phyloP scores from a whole-genome alignment of 2,888 invertebrate genomes.

The Caenorhabditis angaria region DNA sequence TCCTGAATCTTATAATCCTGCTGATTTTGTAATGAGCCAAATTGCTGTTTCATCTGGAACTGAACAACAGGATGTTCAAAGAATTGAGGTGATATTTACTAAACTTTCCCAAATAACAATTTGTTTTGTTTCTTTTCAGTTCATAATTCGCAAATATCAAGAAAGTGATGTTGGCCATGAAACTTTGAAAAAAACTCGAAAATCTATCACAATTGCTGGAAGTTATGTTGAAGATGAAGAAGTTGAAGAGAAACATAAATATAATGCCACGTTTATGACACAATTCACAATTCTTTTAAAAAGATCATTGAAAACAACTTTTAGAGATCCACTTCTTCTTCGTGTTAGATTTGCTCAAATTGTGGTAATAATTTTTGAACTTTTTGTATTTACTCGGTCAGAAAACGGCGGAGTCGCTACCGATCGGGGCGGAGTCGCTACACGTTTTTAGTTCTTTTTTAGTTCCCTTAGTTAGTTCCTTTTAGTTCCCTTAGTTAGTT shows the following conservation, averaged over 20 bases:
- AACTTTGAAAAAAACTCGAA: conserved; percentile 28
- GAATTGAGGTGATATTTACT: conserved; percentile 27
- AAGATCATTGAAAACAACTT: conserved; percentile 87
- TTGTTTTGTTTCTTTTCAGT: conserved; percentile 13
- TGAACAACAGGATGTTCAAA: conserved; percentile 44
- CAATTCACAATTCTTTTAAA: conserved; percentile 89
- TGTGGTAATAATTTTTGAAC: conserved; percentile 79
- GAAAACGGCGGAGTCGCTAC: too few relatives aligned
- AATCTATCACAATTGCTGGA: conserved; percentile 19
- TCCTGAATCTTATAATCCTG: conserved; percentile 65
- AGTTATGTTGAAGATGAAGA: conserved; percentile 25
- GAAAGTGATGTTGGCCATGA: conserved; percentile 32
- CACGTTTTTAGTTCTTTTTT: too few relatives aligned
- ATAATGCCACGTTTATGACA: conserved; percentile 86
- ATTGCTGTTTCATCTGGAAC: conserved; percentile 56
- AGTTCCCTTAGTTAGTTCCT: too few relatives aligned
- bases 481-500: too few relatives aligned
- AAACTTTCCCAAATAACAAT: not conserved
- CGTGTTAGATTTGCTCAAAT: conserved; percentile 87
- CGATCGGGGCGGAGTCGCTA: too few relatives aligned
- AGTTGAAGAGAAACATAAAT: conserved; percentile 73
- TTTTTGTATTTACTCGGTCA: not conserved
- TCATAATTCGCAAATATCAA: conserved; percentile 23
- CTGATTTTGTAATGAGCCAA: conserved; percentile 72
- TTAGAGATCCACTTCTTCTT: conserved; percentile 89